Evolutionary conservation across 2,113 vertebrate species (phyloP).

Genomic region (Pterocles gutturalis): DNA sequence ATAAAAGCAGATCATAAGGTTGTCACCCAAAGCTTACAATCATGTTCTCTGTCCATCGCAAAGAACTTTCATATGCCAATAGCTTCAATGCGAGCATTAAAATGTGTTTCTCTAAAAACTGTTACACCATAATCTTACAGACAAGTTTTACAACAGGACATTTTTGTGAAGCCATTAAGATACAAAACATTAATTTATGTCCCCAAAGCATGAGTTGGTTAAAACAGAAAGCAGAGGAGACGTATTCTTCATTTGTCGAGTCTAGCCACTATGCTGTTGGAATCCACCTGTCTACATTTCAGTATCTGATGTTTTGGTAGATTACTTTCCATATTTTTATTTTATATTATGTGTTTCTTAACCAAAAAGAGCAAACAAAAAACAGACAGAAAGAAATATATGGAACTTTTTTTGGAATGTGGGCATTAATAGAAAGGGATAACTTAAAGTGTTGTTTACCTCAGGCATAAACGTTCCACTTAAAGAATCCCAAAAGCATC

Average conservation of each 20-base stretch:
- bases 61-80: background rate
- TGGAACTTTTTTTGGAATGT: background rate
- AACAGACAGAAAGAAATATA: background rate
- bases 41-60: background rate
- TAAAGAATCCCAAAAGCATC: background rate
- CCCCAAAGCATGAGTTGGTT: background rate
- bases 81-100: background rate
- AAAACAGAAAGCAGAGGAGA: background rate
- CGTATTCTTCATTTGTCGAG: background rate
- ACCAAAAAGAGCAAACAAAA: background rate
- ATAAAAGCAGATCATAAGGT: background rate
- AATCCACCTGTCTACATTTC: background rate
- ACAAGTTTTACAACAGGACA: background rate
- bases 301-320: background rate
- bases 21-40: background rate
- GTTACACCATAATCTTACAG: background rate
- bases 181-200: background rate
- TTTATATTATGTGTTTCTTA: background rate
- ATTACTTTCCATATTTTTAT: background rate
- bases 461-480: background rate
- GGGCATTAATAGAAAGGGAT: background rate
- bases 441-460: background rate
- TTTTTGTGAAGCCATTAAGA: background rate
- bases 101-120: background rate
- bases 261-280: background rate